Evolutionary conservation across 37 sponge, comb jelly and placozoan species (phyloP).

Genomic region (Bolinopsis microptera): DNA sequence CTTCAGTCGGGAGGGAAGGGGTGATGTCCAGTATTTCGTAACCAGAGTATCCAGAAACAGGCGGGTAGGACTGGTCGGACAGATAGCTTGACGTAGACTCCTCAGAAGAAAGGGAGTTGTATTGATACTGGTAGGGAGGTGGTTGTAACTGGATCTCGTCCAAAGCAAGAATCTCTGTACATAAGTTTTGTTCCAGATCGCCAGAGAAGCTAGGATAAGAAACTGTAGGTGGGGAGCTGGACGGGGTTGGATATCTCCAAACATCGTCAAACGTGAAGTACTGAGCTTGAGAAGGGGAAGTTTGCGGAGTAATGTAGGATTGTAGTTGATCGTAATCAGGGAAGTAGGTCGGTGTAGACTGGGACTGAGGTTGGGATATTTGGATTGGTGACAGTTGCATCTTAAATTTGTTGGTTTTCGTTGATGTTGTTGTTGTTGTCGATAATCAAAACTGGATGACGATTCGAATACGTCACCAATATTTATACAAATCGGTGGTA

Average conservation of each 20-base stretch:
- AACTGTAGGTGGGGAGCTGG: background rate
- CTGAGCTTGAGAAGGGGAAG: background rate
- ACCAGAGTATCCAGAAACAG: background rate
- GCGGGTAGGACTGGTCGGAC: background rate
- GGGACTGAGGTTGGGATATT: background rate
- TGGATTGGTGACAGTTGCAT: background rate
- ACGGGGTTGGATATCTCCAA: background rate
- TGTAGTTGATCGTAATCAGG: background rate
- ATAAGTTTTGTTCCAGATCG: background rate
- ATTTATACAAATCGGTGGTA: background rate
- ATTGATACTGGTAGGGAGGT: background rate
- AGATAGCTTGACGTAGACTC: background rate
- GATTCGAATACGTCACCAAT: background rate
- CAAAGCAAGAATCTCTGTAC: background rate
- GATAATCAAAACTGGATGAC: background rate
- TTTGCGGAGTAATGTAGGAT: background rate
- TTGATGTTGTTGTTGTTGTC: background rate
- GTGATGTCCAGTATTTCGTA: no score
- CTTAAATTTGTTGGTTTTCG: background rate
- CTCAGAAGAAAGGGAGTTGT: conserved; percentile 8
- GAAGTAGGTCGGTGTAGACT: background rate
- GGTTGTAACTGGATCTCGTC: background rate
- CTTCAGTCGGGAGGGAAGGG: background rate
- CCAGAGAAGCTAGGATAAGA: background rate
- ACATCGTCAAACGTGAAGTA: conserved; percentile 35